Evolutionary conservation across 2,888 invertebrate genomes (phyloP).

Genomic region (Endotricha flammealis): DNA sequence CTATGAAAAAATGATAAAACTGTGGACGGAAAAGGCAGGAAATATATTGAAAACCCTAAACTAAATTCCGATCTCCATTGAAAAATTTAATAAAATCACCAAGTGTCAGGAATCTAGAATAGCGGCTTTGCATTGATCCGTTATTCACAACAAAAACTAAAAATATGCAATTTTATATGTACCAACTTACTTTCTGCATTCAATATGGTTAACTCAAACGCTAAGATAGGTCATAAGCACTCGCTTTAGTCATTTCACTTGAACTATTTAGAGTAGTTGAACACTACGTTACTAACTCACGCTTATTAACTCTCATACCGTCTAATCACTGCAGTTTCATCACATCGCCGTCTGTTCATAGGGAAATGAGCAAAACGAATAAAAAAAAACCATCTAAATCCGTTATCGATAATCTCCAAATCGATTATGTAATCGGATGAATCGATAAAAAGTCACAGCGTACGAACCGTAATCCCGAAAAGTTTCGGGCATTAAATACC

Average conservation of each 20-base stretch:
- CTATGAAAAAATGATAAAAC: too few relatives aligned
- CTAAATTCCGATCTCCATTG: too few relatives aligned
- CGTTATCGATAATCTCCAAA: background rate
- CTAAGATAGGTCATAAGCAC: background rate
- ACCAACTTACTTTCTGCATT: too few relatives aligned
- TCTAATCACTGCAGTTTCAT: background rate
- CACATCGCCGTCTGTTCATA: background rate
- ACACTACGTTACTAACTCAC: background rate
- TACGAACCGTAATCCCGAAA: slow-evolving; percentile 2
- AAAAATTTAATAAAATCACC: too few relatives aligned
- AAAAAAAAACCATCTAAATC: background rate
- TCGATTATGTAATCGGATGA: slow-evolving; percentile 7
- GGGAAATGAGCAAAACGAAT: background rate
- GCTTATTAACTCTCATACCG: background rate
- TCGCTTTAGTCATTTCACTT: background rate
- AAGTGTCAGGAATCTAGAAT: too few relatives aligned
- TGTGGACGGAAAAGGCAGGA: too few relatives aligned
- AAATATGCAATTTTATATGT: too few relatives aligned
- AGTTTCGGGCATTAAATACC: slow-evolving; percentile 5
- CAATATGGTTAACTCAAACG: background rate
- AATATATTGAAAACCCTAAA: too few relatives aligned
- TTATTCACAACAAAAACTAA: too few relatives aligned
- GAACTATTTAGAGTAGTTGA: background rate
- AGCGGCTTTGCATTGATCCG: too few relatives aligned
- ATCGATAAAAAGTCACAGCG: slow-evolving; percentile 7